phyloP scores from a whole-genome alignment of 1,140 invertebrate species.

The Ectropis grisescens region DNA sequence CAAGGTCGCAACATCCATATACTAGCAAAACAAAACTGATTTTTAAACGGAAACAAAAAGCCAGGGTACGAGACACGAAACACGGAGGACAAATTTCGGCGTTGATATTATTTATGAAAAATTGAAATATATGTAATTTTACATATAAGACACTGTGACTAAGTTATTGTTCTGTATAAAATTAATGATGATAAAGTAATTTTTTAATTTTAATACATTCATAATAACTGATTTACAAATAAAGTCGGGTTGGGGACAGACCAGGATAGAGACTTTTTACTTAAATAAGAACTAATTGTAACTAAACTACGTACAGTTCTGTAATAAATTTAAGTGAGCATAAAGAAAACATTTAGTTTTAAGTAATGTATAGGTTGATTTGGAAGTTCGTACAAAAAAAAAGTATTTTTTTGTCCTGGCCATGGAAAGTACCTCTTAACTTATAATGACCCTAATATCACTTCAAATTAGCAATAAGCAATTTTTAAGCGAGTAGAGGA shows the following conservation, averaged over 20 bases:
- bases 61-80: constrained; percentile 15
- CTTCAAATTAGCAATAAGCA: too few species aligned
- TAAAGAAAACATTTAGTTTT: constrained; percentile 4
- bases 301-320: constrained; percentile 7
- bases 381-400: constrained; percentile 2
- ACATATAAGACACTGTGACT: constrained; percentile 12
- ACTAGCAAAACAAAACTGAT: constrained; percentile 9
- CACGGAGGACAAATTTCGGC: constrained; percentile 11
- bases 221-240: constrained; percentile 11
- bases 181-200: constrained; percentile 8
- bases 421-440: background rate
- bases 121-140: constrained; percentile 13
- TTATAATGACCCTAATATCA: too few species aligned
- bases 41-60: constrained; percentile 13
- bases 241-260: constrained; percentile 12
- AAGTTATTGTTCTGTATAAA: constrained; percentile 8
- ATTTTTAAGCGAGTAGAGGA: too few species aligned
- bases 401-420: constrained; percentile 4
- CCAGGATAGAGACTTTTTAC: constrained; percentile 14
- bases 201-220: constrained; percentile 6
- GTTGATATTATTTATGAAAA: constrained; percentile 14
- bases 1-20: constrained; percentile 6
- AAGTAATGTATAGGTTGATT: constrained; percentile 2
- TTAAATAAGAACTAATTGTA: constrained; percentile 8
- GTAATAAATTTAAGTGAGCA: constrained; percentile 6